Conservation (phyloP, 2,888 invertebrate species). For the Sesamia inferens region DNA sequence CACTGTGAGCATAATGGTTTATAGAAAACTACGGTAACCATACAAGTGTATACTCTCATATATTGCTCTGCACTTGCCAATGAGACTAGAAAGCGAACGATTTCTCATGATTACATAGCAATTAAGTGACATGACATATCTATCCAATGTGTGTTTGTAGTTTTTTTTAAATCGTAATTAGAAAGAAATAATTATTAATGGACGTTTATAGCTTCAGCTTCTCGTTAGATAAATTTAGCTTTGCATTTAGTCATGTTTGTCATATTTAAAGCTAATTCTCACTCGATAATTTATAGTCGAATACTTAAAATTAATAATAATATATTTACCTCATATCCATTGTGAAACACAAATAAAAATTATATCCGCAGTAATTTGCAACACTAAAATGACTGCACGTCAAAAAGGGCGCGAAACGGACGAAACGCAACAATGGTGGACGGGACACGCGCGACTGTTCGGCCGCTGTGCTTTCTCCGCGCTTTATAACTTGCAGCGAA, state of each 20-base stretch:
- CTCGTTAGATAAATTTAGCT: not conserved
- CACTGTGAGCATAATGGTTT: slow-evolving; percentile 43
- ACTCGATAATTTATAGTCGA: not conserved
- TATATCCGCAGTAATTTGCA: slow-evolving; percentile 72
- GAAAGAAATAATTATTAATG: not conserved
- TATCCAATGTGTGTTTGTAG: slow-evolving; percentile 26
- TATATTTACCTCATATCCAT: slow-evolving; percentile 84
- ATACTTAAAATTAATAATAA: not conserved
- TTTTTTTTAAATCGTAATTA: slow-evolving; percentile 4
- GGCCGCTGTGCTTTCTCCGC: slow-evolving; percentile 85
- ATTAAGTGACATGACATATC: slow-evolving; percentile 52
- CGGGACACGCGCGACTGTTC: slow-evolving; percentile 77
- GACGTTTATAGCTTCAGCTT: not conserved
- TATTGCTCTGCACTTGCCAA: slow-evolving; percentile 43
- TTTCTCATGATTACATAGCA: slow-evolving; percentile 63
- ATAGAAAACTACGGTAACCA: slow-evolving; percentile 53
- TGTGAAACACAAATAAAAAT: slow-evolving; percentile 65
- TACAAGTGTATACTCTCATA: slow-evolving; percentile 26
- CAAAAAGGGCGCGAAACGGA: slow-evolving; percentile 78
- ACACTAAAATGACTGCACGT: slow-evolving; percentile 75
- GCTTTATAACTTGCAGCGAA: slow-evolving; percentile 84
- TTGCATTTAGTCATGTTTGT: not conserved
- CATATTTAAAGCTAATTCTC: not conserved
- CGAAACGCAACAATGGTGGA: slow-evolving; percentile 72
- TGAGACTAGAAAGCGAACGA: slow-evolving; percentile 64